Evolutionary conservation across 1,140 invertebrate species (phyloP), one percentile per base, ranked within the genome.

Genomic region (Brachionus koreanus): DNA sequence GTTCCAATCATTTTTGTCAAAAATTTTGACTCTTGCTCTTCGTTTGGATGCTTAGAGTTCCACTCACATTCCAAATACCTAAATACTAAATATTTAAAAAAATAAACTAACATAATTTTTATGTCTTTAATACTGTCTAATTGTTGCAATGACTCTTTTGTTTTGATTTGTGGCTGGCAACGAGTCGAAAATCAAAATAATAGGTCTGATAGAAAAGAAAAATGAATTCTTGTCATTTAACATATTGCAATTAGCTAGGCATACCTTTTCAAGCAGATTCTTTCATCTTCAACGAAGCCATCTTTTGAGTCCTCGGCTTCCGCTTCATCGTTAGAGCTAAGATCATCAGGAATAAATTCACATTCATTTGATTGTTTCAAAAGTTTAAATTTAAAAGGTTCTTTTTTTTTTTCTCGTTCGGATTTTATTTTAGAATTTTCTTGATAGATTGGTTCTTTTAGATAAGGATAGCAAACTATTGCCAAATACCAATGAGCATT

Each of bases 401-500:
- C 29, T 9, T 49, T 39, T 49, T 82, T 65, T 43, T 61, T 83
- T 39, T 65, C 72, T 67, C 19, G 25, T 29, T 72, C 81, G 35
- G 5, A n/a, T 10, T 57, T 23, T 33, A 49, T 33, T 49, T 35
- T 75, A 35, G 39, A 19, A 25, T 25, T 10, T 25, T 74, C 69
- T 43, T 19, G 19, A 46, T 74, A 74, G 10, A 74, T 19, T 25
- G 69, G 69, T 39, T 74, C 81, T n/a, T 92, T 91, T 65, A 95
- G 88, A 35, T 92, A 92, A 76, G 96, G 95, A 87, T 93, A 98
- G 89, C 96, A 98, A 72, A 98, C 94, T 61, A 98, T 95, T 2
- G 95, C 96, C 83, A 98, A 90, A 89, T 96, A 98, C 97, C 97
- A 99, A 90, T 99, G 97, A 37, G 90, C 90, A 85, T 95, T 94